A percentile compares a stretch with the other conserved stretches of the same genome.
These are phyloP conservation scores for Paramisgurnus dabryanus DNA, from an alignment of 2,113 vertebrate species.

Conservation along the genomic window DNA sequence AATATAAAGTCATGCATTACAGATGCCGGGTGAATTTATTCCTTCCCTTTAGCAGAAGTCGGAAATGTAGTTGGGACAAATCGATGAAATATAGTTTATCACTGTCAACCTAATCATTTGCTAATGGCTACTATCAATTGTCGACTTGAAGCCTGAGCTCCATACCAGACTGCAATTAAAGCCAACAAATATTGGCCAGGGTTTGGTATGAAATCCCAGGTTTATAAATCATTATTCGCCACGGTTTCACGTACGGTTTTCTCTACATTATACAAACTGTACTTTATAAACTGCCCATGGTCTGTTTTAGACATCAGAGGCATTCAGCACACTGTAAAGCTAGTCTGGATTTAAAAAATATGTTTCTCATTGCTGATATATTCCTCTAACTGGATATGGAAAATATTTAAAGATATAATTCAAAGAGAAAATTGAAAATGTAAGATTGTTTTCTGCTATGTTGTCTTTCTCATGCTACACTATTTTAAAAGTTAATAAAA, in stretches of 20 bases:
- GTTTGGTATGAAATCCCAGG: slow-evolving; percentile 70
- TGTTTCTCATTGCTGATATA: too few species aligned
- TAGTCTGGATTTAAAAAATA: too few species aligned
- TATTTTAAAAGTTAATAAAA: too few species aligned
- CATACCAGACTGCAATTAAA: slow-evolving; percentile 73
- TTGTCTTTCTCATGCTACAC: too few species aligned
- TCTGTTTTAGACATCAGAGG: neutral
- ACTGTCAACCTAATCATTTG: slow-evolving; percentile 79
- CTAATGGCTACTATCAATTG: slow-evolving; percentile 82
- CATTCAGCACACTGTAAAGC: too few species aligned
- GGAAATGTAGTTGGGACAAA: slow-evolving; percentile 76
- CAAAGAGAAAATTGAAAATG: too few species aligned
- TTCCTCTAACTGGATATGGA: too few species aligned
- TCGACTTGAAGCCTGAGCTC: slow-evolving; percentile 65
- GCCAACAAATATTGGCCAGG: slow-evolving; percentile 70
- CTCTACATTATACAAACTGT: slow-evolving; percentile 65
- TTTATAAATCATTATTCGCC: slow-evolving; percentile 75
- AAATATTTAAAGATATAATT: too few species aligned
- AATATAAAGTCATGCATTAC: slow-evolving; percentile 78
- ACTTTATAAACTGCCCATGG: neutral
- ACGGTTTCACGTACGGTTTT: slow-evolving; percentile 69
- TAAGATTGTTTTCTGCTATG: too few species aligned
- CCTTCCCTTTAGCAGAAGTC: slow-evolving; percentile 72
- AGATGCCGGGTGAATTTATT: slow-evolving; percentile 77
- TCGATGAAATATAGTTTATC: slow-evolving; percentile 78